phyloP scores from a whole-genome alignment of 2,113 vertebrate species.

The Apaloderma vittatum region DNA sequence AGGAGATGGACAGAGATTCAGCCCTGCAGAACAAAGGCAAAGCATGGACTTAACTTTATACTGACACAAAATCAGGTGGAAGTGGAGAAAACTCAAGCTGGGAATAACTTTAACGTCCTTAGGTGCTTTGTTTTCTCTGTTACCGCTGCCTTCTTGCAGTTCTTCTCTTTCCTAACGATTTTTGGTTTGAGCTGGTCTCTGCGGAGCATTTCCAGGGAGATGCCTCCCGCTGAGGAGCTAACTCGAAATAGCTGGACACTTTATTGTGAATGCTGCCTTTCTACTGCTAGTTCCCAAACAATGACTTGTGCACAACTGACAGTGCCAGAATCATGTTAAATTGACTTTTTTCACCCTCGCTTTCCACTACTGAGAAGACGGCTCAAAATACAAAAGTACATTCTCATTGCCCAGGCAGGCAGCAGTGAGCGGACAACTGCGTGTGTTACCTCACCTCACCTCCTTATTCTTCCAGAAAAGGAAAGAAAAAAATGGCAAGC shows the following conservation, averaged over 20 bases:
- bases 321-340: background rate
- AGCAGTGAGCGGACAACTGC: background rate
- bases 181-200: background rate
- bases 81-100: background rate
- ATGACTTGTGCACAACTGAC: background rate
- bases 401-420: background rate
- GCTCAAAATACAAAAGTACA: background rate
- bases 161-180: background rate
- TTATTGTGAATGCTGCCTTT: background rate
- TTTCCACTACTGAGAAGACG: background rate
- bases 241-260: background rate
- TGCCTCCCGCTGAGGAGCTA: background rate
- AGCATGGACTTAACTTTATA: background rate
- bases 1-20: background rate
- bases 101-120: background rate
- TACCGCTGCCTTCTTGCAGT: background rate
- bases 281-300: background rate
- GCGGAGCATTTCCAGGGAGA: conserved; percentile 26
- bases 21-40: background rate
- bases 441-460: background rate
- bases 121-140: background rate
- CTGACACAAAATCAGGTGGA: background rate
- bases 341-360: background rate
- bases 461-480: background rate
- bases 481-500: background rate